Evolutionary conservation across 2,113 vertebrate genomes (phyloP).

Genomic region (Xyliphius kryptos): DNA sequence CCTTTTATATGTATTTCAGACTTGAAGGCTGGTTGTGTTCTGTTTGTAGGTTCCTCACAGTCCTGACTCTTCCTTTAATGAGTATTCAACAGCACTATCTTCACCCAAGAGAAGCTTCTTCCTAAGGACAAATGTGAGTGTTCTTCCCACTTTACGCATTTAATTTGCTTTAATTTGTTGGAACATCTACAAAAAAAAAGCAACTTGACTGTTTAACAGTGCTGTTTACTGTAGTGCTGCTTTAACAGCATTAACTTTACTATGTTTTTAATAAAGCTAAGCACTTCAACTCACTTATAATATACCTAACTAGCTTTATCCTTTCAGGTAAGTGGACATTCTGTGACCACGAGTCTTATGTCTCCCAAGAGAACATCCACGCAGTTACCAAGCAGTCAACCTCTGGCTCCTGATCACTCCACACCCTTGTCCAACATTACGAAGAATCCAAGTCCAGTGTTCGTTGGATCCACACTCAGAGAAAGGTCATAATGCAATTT

Average conservation of each 20-base stretch:
- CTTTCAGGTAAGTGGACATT: conserved; percentile 55
- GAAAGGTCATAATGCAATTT: conserved; percentile 70
- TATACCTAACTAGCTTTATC: conserved; percentile 2
- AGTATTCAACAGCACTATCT: conserved; percentile 23
- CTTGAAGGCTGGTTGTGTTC: conserved; percentile 27
- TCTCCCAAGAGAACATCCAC: conserved; percentile 48
- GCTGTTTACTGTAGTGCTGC: too few relatives aligned
- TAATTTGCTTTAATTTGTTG: background rate
- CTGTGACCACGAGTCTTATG: conserved; percentile 44
- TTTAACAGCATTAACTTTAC: too few relatives aligned
- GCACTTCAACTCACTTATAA: too few relatives aligned
- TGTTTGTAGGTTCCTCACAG: conserved; percentile 50
- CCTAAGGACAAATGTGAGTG: conserved; percentile 30
- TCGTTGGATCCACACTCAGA: conserved; percentile 71
- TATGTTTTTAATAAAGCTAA: too few relatives aligned
- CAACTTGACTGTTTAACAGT: too few relatives aligned
- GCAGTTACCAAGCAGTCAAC: conserved; percentile 38
- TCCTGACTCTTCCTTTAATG: conserved; percentile 40
- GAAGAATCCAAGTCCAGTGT: conserved; percentile 56
- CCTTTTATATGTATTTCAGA: background rate
- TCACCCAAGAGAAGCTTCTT: conserved; percentile 23
- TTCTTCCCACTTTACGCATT: conserved; percentile 30
- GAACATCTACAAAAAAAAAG: too few relatives aligned
- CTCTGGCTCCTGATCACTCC: conserved; percentile 44
- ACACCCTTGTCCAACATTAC: conserved; percentile 53